These are phyloP conservation scores for Oligia strigilis DNA, from an alignment of 2,888 invertebrate genomes.

Conservation along the genomic window DNA sequence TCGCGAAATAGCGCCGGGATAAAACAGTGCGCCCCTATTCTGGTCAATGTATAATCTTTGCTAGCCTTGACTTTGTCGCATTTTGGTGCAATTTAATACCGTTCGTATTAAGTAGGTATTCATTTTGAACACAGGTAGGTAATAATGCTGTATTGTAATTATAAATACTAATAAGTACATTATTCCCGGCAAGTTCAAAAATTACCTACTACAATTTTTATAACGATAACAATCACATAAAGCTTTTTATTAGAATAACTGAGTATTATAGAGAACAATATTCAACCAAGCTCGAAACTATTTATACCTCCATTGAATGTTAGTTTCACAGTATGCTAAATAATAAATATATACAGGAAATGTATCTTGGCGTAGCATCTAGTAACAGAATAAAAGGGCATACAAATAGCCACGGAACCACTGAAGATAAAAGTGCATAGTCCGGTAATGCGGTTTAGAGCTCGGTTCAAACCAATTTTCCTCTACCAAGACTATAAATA, in stretches of 20 bases:
- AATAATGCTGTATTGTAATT: background rate
- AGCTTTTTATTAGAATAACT: background rate
- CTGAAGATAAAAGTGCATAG: conserved; percentile 40
- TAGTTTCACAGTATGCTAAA: background rate
- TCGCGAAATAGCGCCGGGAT: conserved; percentile 44
- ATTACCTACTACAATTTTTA: background rate
- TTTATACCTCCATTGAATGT: background rate
- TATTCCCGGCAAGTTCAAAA: background rate
- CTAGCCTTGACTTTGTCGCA: conserved; percentile 13
- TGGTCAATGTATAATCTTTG: conserved; percentile 32
- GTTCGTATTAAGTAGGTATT: too few relatives aligned
- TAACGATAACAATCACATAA: too few relatives aligned
- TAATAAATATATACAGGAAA: background rate
- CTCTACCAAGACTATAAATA: conserved; percentile 24
- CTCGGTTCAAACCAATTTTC: conserved; percentile 37
- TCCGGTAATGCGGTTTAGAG: conserved; percentile 44
- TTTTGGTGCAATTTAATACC: background rate
- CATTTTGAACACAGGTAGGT: background rate
- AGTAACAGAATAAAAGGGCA: conserved; percentile 18
- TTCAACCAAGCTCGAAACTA: background rate
- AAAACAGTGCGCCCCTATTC: conserved; percentile 39
- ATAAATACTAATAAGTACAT: background rate
- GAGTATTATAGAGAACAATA: background rate
- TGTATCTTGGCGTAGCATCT: background rate
- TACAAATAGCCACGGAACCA: conserved; percentile 4